Conservation (phyloP, 2,888 invertebrate species). For the Cinara cedri region DNA sequence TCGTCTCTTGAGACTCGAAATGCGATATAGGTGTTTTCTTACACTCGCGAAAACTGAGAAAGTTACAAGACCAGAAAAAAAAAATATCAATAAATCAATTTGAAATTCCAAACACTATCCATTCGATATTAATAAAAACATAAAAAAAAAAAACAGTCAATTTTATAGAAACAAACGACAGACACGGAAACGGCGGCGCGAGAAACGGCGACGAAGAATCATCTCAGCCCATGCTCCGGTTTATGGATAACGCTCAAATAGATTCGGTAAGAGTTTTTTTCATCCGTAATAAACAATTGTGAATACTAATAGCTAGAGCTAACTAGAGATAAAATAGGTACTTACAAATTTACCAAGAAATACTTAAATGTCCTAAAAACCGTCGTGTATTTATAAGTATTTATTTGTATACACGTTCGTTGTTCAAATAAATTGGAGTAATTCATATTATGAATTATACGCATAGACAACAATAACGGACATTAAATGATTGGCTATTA, state of each 20-base stretch:
- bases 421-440: too few relatives aligned
- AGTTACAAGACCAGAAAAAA: neutral
- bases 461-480: too few relatives aligned
- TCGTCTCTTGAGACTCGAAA: constrained; percentile 10
- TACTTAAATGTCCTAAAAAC: too few relatives aligned
- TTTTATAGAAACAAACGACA: constrained; percentile 50
- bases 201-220: constrained; percentile 43
- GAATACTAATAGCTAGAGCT: neutral
- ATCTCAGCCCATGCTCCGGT: constrained; percentile 52
- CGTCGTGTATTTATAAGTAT: too few relatives aligned
- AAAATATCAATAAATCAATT: neutral
- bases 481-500: too few relatives aligned
- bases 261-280: constrained; percentile 44
- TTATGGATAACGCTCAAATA: constrained; percentile 52
- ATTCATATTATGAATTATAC: too few relatives aligned
- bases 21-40: neutral
- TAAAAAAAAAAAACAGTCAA: constrained; percentile 39
- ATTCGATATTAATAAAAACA: constrained; percentile 16
- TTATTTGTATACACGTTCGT: too few relatives aligned
- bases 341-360: too few relatives aligned
- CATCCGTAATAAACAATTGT: neutral
- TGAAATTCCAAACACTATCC: neutral
- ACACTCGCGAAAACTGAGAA: neutral
- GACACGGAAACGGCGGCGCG: constrained; percentile 23
- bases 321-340: too few relatives aligned